Evolutionary conservation across 2,797 vertebrate genomes (phyloP), one percentile per base, ranked within the genome.

Genomic region (Ctenopoma multispine): DNA sequence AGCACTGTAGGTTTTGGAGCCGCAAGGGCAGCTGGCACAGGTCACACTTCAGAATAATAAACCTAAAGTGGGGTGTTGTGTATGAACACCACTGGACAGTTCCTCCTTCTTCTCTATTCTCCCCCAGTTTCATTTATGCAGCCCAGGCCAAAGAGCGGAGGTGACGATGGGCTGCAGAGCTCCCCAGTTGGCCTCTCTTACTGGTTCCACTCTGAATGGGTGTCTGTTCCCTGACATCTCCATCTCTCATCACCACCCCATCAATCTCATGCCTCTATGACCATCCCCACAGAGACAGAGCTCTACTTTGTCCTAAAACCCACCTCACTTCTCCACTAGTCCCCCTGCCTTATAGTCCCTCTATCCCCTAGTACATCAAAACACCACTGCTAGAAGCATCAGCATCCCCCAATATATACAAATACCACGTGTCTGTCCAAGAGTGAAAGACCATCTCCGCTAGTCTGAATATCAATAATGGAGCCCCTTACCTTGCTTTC

Each of bases 191-290:
- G 86, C 84, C 89, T 75, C 83, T 80, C 78, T 87, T 84, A 81
- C 84, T 87, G 83, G 87, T 90, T 74, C 65, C 74, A 76, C 86
- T 90, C 87, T 95, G 89, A 95, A 94, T 92, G 90, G 84, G 43
- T 85, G 86, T 91, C 91, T 94, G 92, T 94, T 93, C 89, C 83
- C 83, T 88, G 87, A 91, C 90, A 87, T 94, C 90, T 91, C 86
- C 74, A 24, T 94, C 92, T 92, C 86, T 95, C 94, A 94, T 90
- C 94, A 90, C 92, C 90, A 92, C 86, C 84, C 91, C 91, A 95
- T 95, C 93, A 94, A 91, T 93, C 87, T 85, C 61, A 24, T 80
- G 75, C 75, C 63, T 80, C 78, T 82, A 72, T 71, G 77, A 83
- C 90, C 87, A 91, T 94, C 89, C 84, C 89, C 54, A 69, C 81